These are phyloP conservation scores for Dicyrtoma fusca DNA, from an alignment of 2,888 invertebrate genomes.

Conservation along the genomic window DNA sequence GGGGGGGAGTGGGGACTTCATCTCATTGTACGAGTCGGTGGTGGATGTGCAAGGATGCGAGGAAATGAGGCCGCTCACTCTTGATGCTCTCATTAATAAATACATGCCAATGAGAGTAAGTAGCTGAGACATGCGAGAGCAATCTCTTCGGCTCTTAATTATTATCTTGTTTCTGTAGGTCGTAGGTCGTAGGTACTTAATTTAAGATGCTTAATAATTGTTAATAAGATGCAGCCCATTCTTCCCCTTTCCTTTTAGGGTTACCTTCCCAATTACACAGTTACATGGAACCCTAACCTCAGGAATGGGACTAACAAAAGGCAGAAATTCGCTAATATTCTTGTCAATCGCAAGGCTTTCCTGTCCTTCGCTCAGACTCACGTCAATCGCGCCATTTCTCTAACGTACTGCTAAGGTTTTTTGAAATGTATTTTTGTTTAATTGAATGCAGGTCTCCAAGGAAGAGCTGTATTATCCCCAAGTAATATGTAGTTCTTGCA, in stretches of 20 bases:
- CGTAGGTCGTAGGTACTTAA: too few species aligned
- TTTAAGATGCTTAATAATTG: neutral
- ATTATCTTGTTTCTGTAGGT: too few species aligned
- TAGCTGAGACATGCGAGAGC: constrained; percentile 23
- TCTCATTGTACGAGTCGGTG: constrained; percentile 29
- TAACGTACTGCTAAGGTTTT: too few species aligned
- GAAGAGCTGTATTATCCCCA: constrained; percentile 70
- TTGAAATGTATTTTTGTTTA: constrained; percentile 6
- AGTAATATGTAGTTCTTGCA: constrained; percentile 76
- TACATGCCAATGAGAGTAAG: constrained; percentile 76
- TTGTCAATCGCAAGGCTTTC: too few species aligned
- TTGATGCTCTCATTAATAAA: constrained; percentile 66
- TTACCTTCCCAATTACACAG: neutral
- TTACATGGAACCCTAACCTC: too few species aligned
- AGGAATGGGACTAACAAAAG: too few species aligned
- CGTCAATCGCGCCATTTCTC: too few species aligned
- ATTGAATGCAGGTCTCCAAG: constrained; percentile 66
- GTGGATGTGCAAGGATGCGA: neutral
- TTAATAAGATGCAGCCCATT: too few species aligned
- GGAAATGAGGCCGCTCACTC: neutral
- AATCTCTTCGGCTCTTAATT: neutral
- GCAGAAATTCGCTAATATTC: too few species aligned
- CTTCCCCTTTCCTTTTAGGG: neutral
- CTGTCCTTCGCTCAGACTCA: too few species aligned
- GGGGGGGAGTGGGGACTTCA: constrained; percentile 16